Evolutionary conservation across 2,888 invertebrate species (phyloP).

Genomic region (Xylophagus ater): DNA sequence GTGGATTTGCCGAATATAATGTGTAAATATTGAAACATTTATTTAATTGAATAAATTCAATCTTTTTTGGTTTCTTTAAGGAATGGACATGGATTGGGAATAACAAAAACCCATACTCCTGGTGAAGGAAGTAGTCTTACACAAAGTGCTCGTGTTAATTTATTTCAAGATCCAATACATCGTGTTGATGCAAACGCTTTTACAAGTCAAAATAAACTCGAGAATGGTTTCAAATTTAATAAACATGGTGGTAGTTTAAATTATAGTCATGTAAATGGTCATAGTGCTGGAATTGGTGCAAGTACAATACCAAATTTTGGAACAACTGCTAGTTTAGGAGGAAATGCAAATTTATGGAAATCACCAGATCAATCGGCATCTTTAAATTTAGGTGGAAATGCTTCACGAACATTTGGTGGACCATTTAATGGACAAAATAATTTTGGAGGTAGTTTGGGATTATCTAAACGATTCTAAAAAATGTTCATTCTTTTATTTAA

Average conservation of each 20-base stretch:
- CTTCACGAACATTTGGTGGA: slow-evolving; percentile 23
- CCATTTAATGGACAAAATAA: slow-evolving; percentile 21
- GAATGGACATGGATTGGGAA: slow-evolving; percentile 6
- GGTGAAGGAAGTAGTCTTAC: slow-evolving; percentile 21
- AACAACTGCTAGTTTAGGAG: slow-evolving; percentile 22
- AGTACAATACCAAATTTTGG: slow-evolving; percentile 25
- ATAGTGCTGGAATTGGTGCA: slow-evolving; percentile 24
- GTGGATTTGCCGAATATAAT: slow-evolving; percentile 8
- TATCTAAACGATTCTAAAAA: slow-evolving; percentile 22
- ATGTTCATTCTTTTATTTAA: too few relatives aligned
- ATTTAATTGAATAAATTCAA: background rate
- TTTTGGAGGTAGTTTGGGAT: slow-evolving; percentile 21
- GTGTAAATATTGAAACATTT: slow-evolving; percentile 3
- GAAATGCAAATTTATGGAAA: slow-evolving; percentile 25
- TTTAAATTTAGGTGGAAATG: slow-evolving; percentile 26
- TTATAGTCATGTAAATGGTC: slow-evolving; percentile 22
- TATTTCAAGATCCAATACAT: slow-evolving; percentile 21
- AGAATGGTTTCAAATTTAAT: slow-evolving; percentile 24
- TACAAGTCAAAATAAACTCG: slow-evolving; percentile 22
- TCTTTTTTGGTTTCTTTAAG: background rate
- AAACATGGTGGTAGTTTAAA: slow-evolving; percentile 26
- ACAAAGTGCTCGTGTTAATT: slow-evolving; percentile 22
- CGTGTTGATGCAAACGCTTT: slow-evolving; percentile 24
- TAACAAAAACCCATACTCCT: slow-evolving; percentile 24
- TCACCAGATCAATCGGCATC: slow-evolving; percentile 25